Evolutionary conservation across 2,797 vertebrate genomes (phyloP).

Genomic region (Sternarchorhynchus goeldii): DNA sequence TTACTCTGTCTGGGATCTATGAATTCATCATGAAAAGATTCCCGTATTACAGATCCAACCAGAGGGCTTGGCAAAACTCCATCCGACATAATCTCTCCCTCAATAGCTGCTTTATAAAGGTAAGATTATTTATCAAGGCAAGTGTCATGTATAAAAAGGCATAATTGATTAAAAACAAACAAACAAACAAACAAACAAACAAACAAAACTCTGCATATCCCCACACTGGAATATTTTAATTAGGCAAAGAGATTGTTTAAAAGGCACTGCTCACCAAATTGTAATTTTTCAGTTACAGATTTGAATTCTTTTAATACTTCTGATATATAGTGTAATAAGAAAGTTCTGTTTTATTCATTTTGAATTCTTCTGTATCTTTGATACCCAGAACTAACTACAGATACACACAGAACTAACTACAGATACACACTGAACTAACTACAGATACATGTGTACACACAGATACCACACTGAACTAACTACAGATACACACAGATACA

Average conservation of each 20-base stretch:
- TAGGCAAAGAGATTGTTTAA: too few relatives aligned
- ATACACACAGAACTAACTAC: too few relatives aligned
- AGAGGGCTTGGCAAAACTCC: conserved; percentile 99
- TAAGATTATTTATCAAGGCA: conserved; percentile 57
- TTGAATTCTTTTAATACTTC: background rate
- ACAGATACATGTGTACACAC: too few relatives aligned
- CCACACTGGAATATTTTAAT: too few relatives aligned
- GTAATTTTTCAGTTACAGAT: background rate
- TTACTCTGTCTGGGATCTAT: conserved; percentile 96
- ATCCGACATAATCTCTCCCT: conserved; percentile 98
- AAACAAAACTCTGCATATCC: too few relatives aligned
- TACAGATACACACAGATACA: too few relatives aligned
- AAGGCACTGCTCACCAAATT: too few relatives aligned
- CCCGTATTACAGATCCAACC: conserved; percentile 96
- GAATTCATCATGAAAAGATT: conserved; percentile 98
- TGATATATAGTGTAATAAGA: background rate
- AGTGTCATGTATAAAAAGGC: background rate
- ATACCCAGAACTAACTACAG: background rate
- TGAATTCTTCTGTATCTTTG: background rate
- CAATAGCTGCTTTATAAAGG: conserved; percentile 99
- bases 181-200: too few relatives aligned
- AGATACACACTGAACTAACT: background rate
- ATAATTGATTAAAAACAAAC: background rate
- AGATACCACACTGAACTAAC: too few relatives aligned
- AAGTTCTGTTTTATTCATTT: conserved; percentile 2